phyloP scores from a whole-genome alignment of 2,888 invertebrate genomes.

The Cantharis lateralis region DNA sequence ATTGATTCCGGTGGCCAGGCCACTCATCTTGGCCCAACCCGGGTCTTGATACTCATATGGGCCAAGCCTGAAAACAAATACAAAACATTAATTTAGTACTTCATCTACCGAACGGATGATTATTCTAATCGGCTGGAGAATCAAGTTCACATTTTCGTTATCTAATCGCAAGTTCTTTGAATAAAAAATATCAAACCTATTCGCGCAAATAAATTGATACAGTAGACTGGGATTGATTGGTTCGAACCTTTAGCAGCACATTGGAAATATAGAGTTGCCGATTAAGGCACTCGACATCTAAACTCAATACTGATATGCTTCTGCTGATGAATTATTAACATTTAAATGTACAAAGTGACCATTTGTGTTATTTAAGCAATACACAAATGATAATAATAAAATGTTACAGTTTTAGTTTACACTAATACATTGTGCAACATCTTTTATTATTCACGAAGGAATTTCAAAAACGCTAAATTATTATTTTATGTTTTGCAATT shows the following conservation, averaged over 20 bases:
- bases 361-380: background rate
- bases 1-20: slow-evolving; percentile 66
- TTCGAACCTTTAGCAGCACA: background rate
- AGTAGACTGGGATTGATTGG: background rate
- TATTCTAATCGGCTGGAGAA: background rate
- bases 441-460: background rate
- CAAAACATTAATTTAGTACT: slow-evolving; percentile 3
- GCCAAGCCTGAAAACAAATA: slow-evolving; percentile 77
- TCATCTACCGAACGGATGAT: background rate
- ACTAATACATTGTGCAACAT: background rate
- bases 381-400: no score
- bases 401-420: background rate
- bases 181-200: no score
- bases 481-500: background rate
- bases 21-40: slow-evolving; percentile 86
- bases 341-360: background rate
- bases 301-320: background rate
- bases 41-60: slow-evolving; percentile 89
- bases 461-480: background rate
- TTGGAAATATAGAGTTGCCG: no score
- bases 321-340: background rate
- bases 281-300: background rate
- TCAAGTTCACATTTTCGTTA: background rate
- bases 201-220: background rate
- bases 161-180: background rate